A percentile compares a stretch with the other conserved stretches of the same genome.
Evolutionary conservation across 2,888 invertebrate genomes (phyloP).

Genomic region (Pteria penguin): DNA sequence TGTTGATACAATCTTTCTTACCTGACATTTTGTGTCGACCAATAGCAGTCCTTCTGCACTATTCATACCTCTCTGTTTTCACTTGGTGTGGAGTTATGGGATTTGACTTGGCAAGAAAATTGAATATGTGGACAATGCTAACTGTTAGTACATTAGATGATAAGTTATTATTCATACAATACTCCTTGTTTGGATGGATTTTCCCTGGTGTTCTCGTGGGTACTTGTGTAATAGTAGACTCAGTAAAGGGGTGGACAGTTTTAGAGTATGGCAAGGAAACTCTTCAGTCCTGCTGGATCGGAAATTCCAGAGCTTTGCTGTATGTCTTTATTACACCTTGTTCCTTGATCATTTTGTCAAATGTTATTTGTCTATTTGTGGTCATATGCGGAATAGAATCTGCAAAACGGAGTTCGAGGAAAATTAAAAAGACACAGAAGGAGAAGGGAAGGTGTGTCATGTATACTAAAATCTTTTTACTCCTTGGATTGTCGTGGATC

Average conservation of each 20-base stretch:
- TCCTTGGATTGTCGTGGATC: not conserved
- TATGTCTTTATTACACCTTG: not conserved
- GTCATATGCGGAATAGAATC: not conserved
- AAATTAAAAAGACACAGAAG: not conserved
- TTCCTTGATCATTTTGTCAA: not conserved
- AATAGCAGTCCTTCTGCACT: not conserved
- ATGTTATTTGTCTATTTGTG: not conserved
- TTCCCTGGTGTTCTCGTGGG: not conserved
- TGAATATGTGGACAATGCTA: too few species aligned
- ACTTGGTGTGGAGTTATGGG: not conserved
- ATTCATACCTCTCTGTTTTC: not conserved
- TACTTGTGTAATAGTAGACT: not conserved
- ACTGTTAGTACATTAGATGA: too few species aligned
- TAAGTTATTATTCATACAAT: not conserved
- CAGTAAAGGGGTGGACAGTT: not conserved
- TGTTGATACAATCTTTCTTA: not conserved
- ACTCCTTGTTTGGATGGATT: not conserved
- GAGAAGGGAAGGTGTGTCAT: not conserved
- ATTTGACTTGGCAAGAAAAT: not conserved
- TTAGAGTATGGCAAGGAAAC: not conserved
- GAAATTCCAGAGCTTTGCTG: not conserved
- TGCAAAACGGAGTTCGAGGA: not conserved
- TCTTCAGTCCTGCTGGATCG: too few species aligned
- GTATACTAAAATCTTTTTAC: not conserved
- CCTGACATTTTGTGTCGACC: not conserved